These are phyloP conservation scores for Cephus nigrinus DNA, from an alignment of 2,888 invertebrate genomes.

Conservation along the genomic window DNA sequence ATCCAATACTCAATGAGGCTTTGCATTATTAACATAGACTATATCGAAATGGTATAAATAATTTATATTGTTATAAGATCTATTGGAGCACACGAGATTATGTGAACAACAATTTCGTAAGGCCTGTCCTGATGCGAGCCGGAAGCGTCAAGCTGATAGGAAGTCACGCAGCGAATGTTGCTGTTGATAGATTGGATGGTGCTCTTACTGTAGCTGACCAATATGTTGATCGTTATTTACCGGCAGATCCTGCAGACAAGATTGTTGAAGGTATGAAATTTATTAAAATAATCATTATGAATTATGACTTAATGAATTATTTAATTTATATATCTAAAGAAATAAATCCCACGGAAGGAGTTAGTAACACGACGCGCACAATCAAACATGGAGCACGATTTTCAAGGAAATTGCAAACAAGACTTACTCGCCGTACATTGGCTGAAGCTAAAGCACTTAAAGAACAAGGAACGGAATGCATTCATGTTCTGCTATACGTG, in stretches of 20 bases:
- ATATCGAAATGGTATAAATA: not conserved
- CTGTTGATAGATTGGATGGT: slow-evolving; percentile 80
- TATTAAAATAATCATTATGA: not conserved
- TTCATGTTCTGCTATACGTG: slow-evolving; percentile 81
- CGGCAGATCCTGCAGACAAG: slow-evolving; percentile 74
- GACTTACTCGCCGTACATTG: slow-evolving; percentile 81
- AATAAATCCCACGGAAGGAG: slow-evolving; percentile 53
- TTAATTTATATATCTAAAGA: slow-evolving; percentile 28
- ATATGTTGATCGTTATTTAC: slow-evolving; percentile 85
- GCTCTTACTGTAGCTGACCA: slow-evolving; percentile 83
- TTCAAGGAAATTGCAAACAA: slow-evolving; percentile 80
- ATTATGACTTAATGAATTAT: not conserved
- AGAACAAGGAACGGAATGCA: slow-evolving; percentile 80
- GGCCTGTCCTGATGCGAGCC: slow-evolving; percentile 80
- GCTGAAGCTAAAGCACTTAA: slow-evolving; percentile 84
- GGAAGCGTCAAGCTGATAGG: slow-evolving; percentile 87
- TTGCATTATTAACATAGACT: not conserved
- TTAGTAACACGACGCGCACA: slow-evolving; percentile 77
- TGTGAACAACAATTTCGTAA: slow-evolving; percentile 74
- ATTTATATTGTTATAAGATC: slow-evolving; percentile 69
- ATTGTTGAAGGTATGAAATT: slow-evolving; percentile 71
- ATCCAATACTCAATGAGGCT: not conserved
- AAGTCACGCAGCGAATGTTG: slow-evolving; percentile 78
- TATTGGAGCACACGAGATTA: slow-evolving; percentile 84
- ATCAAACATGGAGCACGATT: slow-evolving; percentile 83